Conservation (phyloP, 2,113 vertebrate genomes). For the Holacanthus passer region DNA sequence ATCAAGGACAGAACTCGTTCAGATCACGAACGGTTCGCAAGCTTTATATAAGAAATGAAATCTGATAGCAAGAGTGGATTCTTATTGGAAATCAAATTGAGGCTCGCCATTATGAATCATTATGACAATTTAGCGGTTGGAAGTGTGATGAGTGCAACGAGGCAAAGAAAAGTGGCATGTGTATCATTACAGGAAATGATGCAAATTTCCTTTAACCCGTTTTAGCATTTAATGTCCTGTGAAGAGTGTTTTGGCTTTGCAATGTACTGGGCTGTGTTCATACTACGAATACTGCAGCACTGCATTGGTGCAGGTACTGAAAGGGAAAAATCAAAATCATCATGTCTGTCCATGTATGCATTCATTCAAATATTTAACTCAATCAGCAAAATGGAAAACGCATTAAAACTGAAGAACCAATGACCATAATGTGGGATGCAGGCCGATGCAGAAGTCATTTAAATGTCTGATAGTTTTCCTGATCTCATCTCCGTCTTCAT, state of each 20-base stretch:
- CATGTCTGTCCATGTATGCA: too few relatives aligned
- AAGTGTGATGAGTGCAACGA: neutral
- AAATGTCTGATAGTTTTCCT: neutral
- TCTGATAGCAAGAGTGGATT: neutral
- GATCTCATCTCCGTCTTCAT: neutral
- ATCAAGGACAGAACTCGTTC: conserved; percentile 51
- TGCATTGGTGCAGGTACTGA: neutral
- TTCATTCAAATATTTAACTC: conserved; percentile 1
- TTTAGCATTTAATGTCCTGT: neutral
- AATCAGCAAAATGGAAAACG: conserved; percentile 7
- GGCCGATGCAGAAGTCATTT: neutral
- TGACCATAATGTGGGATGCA: neutral
- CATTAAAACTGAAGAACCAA: too few relatives aligned
- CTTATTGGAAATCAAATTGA: conserved; percentile 9
- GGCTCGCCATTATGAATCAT: neutral
- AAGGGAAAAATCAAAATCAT: neutral
- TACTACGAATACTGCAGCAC: neutral
- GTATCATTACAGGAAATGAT: neutral
- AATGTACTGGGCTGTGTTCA: neutral
- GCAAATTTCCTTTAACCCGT: neutral
- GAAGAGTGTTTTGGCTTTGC: neutral
- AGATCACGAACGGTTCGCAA: conserved; percentile 32
- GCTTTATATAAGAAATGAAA: conserved; percentile 33
- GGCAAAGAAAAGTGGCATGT: neutral
- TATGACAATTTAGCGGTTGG: neutral